phyloP scores from a whole-genome alignment of 2,888 invertebrate species.

The Rhingia rostrata region DNA sequence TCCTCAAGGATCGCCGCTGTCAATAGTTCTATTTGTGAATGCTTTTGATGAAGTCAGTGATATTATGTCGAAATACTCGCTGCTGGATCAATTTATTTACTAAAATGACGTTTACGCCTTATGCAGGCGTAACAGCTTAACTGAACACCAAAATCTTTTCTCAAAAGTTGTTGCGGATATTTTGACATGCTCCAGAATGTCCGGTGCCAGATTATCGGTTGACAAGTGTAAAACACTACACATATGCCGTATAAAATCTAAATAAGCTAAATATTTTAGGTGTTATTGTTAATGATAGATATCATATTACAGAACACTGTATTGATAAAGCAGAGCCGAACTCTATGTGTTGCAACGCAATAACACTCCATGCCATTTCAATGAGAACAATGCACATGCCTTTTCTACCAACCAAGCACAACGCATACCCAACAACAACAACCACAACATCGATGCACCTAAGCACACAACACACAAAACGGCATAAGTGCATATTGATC shows the following conservation, averaged over 20 bases:
- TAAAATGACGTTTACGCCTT: conserved; percentile 13
- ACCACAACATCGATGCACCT: no score
- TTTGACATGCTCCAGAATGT: neutral
- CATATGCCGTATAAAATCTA: conserved; percentile 15
- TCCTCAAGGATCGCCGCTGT: no score
- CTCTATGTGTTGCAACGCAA: no score
- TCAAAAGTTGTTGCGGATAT: neutral
- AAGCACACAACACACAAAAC: no score
- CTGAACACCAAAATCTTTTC: neutral
- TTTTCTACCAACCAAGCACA: no score
- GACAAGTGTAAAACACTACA: conserved; percentile 21
- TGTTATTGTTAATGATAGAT: conserved; percentile 29
- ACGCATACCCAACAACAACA: no score
- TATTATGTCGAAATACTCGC: neutral
- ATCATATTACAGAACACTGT: conserved; percentile 31
- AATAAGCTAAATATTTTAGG: conserved; percentile 35
- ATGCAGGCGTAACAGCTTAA: neutral
- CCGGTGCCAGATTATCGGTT: conserved; percentile 20
- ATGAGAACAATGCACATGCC: no score
- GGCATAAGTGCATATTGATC: no score
- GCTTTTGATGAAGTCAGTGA: neutral
- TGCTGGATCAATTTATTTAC: conserved; percentile 13
- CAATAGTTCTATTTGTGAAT: no score
- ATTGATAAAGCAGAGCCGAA: no score
- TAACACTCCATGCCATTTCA: no score